Evolutionary conservation across 2,797 vertebrate genomes (phyloP).

Genomic region (Synaphobranchus kaupii): DNA sequence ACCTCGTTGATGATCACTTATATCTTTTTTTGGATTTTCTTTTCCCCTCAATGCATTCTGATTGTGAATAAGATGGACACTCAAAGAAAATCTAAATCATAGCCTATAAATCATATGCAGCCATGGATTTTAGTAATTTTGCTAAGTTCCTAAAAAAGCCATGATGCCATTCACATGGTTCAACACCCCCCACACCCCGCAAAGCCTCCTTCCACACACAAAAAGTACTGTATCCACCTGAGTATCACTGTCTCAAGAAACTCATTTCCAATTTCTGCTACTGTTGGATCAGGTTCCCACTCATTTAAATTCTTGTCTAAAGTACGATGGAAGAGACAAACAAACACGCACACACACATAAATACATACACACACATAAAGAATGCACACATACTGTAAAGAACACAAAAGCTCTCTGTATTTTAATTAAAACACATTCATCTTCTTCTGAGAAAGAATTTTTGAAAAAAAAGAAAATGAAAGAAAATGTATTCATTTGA

Average conservation of each 20-base stretch:
- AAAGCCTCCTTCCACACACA: background rate
- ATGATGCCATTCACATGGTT: background rate
- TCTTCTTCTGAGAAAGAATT: background rate
- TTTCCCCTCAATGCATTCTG: too few relatives aligned
- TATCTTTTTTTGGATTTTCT: too few relatives aligned
- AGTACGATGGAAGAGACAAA: background rate
- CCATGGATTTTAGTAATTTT: too few relatives aligned
- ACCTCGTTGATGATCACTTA: too few relatives aligned
- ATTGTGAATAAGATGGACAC: too few relatives aligned
- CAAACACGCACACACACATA: slow-evolving; percentile 21
- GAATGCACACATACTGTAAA: background rate
- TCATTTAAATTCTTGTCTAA: slow-evolving; percentile 37
- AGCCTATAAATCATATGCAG: too few relatives aligned
- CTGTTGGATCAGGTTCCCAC: slow-evolving; percentile 32
- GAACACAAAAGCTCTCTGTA: slow-evolving; percentile 21
- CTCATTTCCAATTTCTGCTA: slow-evolving; percentile 50
- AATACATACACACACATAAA: background rate
- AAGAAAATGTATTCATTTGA: slow-evolving; percentile 15
- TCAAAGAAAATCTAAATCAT: too few relatives aligned
- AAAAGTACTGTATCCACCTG: background rate
- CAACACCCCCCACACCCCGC: background rate
- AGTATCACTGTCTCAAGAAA: background rate
- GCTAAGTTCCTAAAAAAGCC: background rate
- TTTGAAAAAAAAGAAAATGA: background rate
- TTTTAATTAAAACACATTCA: slow-evolving; percentile 10